A percentile compares a stretch with the other conserved stretches of the same genome.
phyloP scores from a whole-genome alignment of 2,888 invertebrate genomes.

The Argyresthia goedartella region DNA sequence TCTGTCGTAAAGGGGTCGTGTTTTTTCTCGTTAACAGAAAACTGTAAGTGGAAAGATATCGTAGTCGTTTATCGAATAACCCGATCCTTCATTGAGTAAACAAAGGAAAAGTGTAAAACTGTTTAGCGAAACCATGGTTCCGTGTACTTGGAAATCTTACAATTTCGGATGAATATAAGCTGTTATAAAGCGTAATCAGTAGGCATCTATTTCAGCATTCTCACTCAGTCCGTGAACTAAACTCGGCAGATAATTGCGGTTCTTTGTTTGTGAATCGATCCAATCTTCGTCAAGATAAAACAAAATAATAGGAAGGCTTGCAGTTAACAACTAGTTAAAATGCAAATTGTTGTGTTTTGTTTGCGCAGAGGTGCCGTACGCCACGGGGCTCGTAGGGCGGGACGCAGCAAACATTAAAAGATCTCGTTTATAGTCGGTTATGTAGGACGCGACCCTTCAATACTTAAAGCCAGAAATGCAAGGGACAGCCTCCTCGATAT shows the following conservation, averaged over 20 bases:
- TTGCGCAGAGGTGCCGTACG: conserved; percentile 38
- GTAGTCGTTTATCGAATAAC: conserved; percentile 36
- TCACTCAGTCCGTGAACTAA: too few species aligned
- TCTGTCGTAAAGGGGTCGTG: background rate
- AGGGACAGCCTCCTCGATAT: conserved; percentile 9
- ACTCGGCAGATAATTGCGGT: background rate
- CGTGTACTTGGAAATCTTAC: too few species aligned
- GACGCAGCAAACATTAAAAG: conserved; percentile 47
- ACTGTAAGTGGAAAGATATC: conserved; percentile 29
- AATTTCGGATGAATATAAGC: too few species aligned
- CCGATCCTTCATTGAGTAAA: conserved; percentile 28
- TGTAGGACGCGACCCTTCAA: conserved; percentile 13
- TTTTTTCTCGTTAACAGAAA: background rate
- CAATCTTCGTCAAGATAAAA: background rate
- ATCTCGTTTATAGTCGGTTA: conserved; percentile 48
- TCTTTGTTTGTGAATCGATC: background rate
- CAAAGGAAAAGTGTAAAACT: conserved; percentile 23
- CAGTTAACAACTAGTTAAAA: conserved; percentile 63
- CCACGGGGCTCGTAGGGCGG: conserved; percentile 17
- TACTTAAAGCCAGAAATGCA: background rate
- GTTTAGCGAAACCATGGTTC: too few species aligned
- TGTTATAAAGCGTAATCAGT: too few species aligned
- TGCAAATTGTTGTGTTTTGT: conserved; percentile 64
- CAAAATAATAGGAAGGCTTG: background rate
- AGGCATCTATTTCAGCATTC: too few species aligned